A percentile compares a stretch with the other conserved stretches of the same genome.
Evolutionary conservation across 2,797 vertebrate genomes (phyloP).

Genomic region (Gymnodraco acuticeps): DNA sequence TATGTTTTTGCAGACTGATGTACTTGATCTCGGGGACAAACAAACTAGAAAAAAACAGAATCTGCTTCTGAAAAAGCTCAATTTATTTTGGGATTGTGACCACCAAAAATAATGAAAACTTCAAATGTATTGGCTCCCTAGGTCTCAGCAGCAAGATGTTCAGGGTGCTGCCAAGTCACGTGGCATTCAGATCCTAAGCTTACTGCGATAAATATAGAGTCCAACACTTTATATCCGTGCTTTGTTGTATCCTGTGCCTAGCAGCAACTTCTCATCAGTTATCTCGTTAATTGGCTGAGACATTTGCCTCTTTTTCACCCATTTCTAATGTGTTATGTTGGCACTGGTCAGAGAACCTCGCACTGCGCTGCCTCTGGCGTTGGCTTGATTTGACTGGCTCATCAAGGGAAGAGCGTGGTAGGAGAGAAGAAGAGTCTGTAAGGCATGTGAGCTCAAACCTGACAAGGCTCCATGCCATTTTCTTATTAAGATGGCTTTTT

Average conservation of each 20-base stretch:
- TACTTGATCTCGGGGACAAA: neutral
- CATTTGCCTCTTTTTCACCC: conserved; percentile 47
- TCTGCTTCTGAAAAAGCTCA: too few species aligned
- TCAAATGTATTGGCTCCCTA: conserved; percentile 4
- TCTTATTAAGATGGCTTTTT: conserved; percentile 76
- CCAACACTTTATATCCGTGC: conserved; percentile 31
- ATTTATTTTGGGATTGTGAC: neutral
- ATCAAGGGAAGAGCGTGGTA: conserved; percentile 30
- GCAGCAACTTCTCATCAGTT: conserved; percentile 53
- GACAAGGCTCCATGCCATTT: conserved; percentile 60
- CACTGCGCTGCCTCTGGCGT: conserved; percentile 37
- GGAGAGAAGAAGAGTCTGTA: conserved; percentile 36
- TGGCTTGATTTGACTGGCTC: conserved; percentile 60
- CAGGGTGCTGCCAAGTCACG: conserved; percentile 31
- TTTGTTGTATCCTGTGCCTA: conserved; percentile 45
- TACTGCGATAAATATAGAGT: conserved; percentile 35
- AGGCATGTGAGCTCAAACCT: conserved; percentile 53
- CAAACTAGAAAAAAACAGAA: neutral
- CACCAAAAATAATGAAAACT: neutral
- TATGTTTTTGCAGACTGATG: neutral
- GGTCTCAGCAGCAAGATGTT: conserved; percentile 10
- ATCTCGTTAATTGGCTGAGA: conserved; percentile 56
- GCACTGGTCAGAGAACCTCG: conserved; percentile 39
- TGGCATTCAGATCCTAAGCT: conserved; percentile 37
- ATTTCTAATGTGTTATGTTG: conserved; percentile 54